phyloP scores from a whole-genome alignment of 1,140 invertebrate species.

The Geopemphigus sp. region DNA sequence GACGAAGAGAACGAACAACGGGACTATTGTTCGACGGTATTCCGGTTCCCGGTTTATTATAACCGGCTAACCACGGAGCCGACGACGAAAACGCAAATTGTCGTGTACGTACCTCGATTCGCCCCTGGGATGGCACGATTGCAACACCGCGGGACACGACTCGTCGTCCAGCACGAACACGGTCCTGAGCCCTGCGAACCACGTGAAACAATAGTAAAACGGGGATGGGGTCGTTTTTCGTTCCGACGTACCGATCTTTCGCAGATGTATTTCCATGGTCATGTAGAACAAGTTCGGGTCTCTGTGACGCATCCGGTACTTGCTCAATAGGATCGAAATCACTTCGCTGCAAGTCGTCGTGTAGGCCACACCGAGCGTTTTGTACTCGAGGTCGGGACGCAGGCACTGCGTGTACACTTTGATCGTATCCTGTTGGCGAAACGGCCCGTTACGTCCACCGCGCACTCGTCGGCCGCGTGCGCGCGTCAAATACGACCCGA shows the following conservation, averaged over 20 bases:
- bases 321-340: conserved; percentile 77
- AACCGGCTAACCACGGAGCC: no score
- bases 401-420: conserved; percentile 87
- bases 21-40: no score
- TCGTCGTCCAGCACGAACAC: conserved; percentile 83
- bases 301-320: conserved; percentile 86
- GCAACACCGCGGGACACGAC: conserved; percentile 79
- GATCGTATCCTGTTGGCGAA: conserved; percentile 73
- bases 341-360: conserved; percentile 83
- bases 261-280: conserved; percentile 87
- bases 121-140: conserved; percentile 86
- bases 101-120: conserved; percentile 67
- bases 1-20: no score
- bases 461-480: no score
- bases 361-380: conserved; percentile 81
- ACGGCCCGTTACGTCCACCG: no score
- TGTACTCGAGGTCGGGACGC: conserved; percentile 88
- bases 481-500: no score
- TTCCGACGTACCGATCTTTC: conserved; percentile 62
- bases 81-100: no score
- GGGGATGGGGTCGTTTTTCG: no score
- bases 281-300: conserved; percentile 90
- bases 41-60: no score
- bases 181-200: conserved; percentile 68
- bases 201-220: no score